Base-by-base conservation (phyloP, 1,140 invertebrate species). In the Gryllus bimaculatus region DNA sequence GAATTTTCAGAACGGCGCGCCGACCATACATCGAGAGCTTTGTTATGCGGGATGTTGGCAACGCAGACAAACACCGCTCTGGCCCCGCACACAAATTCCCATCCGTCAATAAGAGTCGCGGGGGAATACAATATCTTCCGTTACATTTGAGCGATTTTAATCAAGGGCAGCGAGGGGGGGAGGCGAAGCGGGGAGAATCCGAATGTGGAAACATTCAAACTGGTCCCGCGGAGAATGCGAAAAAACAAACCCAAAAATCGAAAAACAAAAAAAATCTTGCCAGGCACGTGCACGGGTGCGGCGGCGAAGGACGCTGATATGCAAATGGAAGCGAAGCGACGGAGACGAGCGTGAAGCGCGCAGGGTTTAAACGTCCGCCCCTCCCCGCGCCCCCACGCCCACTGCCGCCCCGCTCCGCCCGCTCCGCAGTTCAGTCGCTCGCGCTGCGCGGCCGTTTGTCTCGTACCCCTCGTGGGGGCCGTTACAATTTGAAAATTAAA, bases 131-230 rank as follows among this genome's bases (percentile, higher is more conserved):
- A 66, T 66, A 66, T 66, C 54, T 66, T 66, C 54, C 54, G 54
- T 66, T 66, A 66, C 54, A 66, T 66, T 66, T 66, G 54, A 66
- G 54, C 54, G 54, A 66, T 66, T 66, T 66, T 66, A 66, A 66
- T 66, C 54, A 66, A 66, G 54, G 54, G 54, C 18, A 3, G 54
- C 10, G 18, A 18, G 54, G 15, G 15, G 49, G 49, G 49, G 49
- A 15, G 49, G 8, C 15, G 15, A 8, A 15, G 54, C 54, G 18
- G 54, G 18, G 54, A 10, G 54, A 2, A 18, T 18, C 18, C 54
- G 10, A 66, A 66, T 66, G 54, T 18, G 54, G 54, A 66, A 66
- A 66, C 54, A 66, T 66, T 66, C 54, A 7, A 66, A 66, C 54
- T 2, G 54, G 10, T 66, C 54, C 18, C 54, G 54, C 18, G 54